These are phyloP conservation scores for Anoplius nigerrimus DNA, from an alignment of 2,888 invertebrate species.

Conservation along the genomic window DNA sequence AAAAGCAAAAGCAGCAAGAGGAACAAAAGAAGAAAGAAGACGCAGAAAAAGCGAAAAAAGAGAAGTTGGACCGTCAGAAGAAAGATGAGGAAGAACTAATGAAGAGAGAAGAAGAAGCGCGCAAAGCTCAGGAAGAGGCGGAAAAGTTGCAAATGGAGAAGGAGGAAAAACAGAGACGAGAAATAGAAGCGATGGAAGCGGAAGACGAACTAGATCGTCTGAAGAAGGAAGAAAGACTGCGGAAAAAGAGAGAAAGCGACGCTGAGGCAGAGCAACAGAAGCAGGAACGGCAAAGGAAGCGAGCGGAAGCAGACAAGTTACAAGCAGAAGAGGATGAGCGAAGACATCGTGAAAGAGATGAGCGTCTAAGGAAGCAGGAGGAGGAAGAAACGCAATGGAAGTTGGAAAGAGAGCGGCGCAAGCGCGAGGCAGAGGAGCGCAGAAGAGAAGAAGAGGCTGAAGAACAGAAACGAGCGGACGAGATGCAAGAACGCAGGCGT, in stretches of 20 bases:
- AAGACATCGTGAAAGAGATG: slow-evolving; percentile 52
- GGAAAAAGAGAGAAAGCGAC: slow-evolving; percentile 31
- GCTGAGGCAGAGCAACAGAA: slow-evolving; percentile 51
- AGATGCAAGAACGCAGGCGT: slow-evolving; percentile 23
- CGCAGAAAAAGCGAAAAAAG: slow-evolving; percentile 35
- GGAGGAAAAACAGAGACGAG: slow-evolving; percentile 43
- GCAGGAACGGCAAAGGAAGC: slow-evolving; percentile 32
- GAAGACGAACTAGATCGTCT: slow-evolving; percentile 63
- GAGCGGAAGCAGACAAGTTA: slow-evolving; percentile 48
- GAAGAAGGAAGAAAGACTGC: slow-evolving; percentile 50
- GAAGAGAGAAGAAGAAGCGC: slow-evolving; percentile 25
- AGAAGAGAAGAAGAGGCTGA: slow-evolving; percentile 28
- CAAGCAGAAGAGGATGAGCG: slow-evolving; percentile 33
- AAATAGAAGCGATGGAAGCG: slow-evolving; percentile 61
- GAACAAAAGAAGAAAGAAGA: slow-evolving; percentile 39
- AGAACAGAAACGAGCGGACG: slow-evolving; percentile 23
- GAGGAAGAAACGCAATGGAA: slow-evolving; percentile 23
- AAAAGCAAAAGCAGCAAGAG: slow-evolving; percentile 33
- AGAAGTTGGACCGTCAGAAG: slow-evolving; percentile 36
- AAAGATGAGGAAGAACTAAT: slow-evolving; percentile 20
- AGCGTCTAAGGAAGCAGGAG: slow-evolving; percentile 48
- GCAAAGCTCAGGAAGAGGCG: slow-evolving; percentile 63
- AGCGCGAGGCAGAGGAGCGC: slow-evolving; percentile 50
- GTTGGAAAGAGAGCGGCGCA: slow-evolving; percentile 42
- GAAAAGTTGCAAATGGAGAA: slow-evolving; percentile 53